Evolutionary conservation across 1,140 invertebrate genomes (phyloP), one percentile per base, ranked within the genome.

Genomic region (Calephelis nemesis): DNA sequence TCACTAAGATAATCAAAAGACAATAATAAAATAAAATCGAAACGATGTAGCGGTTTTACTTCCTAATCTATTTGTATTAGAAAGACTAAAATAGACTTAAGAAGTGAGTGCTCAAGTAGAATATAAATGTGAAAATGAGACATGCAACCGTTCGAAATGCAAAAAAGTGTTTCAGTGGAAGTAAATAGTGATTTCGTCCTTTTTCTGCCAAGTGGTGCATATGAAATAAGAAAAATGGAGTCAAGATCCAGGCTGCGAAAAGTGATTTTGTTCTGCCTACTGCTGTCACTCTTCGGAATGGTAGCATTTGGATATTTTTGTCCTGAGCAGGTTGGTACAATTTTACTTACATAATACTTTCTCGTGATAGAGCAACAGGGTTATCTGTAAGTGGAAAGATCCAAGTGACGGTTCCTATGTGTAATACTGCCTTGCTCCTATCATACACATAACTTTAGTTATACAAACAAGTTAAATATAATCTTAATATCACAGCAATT

Each of bases 261-360:
- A 91, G 94, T 97, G 81, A 94, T 96, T 79, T 92, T 96, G 74
- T 94, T 97, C 86, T 97, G 96, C 90, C 93, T 97, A 77, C 91
- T 95, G 74, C 93, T 97, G 74, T 95, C 95, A 72, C 90, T 97
- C 40, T 95, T 95, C 80, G 96, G 96, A 64, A 97, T 97, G 86
- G 93, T 97, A 69, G 96, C 96, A 81, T 95, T 97, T 81, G 96
- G 96, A 74, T 97, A 97, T 91, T 97, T 97, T 78, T 97, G 96
- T 85, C 96, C 96, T 67, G 96, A 97, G 84, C 95, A 96, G 93
- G 94, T 95, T 78, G 40, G 65, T 60, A 45, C 13, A 40, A 10
- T 64, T 69, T 10, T 7, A 42, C 42, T 42, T 42, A 42, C 8
- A 42, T 42, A 42, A 42, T 42, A 42, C 42, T 42, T 42, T 42